Conservation (phyloP, 2,888 invertebrate species). For the Drepana falcataria region DNA sequence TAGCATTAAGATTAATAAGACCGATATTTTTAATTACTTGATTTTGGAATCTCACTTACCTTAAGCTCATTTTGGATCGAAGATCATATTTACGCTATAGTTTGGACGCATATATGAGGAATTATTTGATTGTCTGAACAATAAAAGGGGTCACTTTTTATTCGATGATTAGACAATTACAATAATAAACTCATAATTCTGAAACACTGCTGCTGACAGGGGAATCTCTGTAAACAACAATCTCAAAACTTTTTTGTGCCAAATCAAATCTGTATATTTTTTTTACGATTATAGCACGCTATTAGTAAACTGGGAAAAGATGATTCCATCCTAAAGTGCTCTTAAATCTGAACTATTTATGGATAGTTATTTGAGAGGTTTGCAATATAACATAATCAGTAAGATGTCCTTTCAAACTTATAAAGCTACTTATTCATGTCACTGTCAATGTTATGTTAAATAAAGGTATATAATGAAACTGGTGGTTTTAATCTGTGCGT, state of each 20-base stretch:
- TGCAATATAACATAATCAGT: constrained; percentile 22
- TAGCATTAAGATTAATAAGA: no score
- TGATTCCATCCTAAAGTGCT: constrained; percentile 78
- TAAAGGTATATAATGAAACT: constrained; percentile 37
- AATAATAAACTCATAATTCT: no score
- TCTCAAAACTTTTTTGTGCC: constrained; percentile 34
- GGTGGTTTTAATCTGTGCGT: constrained; percentile 20
- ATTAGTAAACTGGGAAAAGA: constrained; percentile 60
- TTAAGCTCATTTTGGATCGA: no score
- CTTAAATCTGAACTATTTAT: constrained; percentile 71
- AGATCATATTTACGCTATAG: no score
- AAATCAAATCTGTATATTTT: constrained; percentile 47
- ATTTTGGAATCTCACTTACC: constrained; percentile 3
- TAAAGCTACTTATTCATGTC: constrained; percentile 54
- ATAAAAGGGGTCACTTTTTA: no score
- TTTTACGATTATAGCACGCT: constrained; percentile 46
- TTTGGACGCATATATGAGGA: no score
- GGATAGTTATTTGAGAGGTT: constrained; percentile 49
- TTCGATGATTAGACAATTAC: no score
- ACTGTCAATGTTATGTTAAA: constrained; percentile 62
- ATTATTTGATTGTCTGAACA: no score
- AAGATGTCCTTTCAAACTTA: constrained; percentile 34
- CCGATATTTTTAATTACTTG: no score
- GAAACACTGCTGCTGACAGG: constrained; percentile 3
- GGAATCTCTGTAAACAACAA: constrained; percentile 27